phyloP scores from a whole-genome alignment of 2,888 invertebrate species.

The Scrobipalpa atriplicella region DNA sequence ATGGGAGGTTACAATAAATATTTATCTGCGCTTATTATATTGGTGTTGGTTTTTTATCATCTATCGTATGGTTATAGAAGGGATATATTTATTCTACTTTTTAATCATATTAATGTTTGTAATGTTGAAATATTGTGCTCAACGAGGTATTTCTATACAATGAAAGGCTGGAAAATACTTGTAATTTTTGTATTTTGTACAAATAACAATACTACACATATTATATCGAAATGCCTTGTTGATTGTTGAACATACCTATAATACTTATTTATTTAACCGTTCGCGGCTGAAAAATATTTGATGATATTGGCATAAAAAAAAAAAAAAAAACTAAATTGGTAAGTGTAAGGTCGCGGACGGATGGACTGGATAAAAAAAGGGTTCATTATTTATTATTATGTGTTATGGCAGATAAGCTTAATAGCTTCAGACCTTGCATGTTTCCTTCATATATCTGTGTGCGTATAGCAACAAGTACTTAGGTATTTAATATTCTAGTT shows the following conservation, averaged over 20 bases:
- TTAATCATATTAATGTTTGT: conserved; percentile 31
- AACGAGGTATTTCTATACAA: conserved; percentile 41
- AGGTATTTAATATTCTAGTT: conserved; percentile 41
- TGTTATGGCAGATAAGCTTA: conserved; percentile 49
- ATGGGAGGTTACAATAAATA: conserved; percentile 47
- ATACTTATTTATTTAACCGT: conserved; percentile 37
- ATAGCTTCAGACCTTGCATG: conserved; percentile 59
- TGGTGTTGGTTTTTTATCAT: conserved; percentile 45
- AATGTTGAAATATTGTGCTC: conserved; percentile 26
- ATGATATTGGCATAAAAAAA: neutral
- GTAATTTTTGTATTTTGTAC: too few species aligned
- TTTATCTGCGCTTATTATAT: conserved; percentile 42
- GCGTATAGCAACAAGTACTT: conserved; percentile 33
- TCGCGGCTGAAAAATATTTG: conserved; percentile 39
- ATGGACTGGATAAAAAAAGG: conserved; percentile 32
- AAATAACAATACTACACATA: neutral
- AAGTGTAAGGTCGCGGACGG: conserved; percentile 50
- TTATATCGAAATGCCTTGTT: conserved; percentile 40
- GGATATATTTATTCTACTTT: conserved; percentile 28
- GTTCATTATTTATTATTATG: conserved; percentile 39
- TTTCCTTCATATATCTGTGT: conserved; percentile 50
- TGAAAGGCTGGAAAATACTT: too few species aligned
- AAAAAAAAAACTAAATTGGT: neutral
- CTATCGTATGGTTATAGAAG: conserved; percentile 22
- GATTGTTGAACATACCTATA: conserved; percentile 27